Evolutionary conservation across 1,140 invertebrate species (phyloP).

Genomic region (Ceratina japonica): DNA sequence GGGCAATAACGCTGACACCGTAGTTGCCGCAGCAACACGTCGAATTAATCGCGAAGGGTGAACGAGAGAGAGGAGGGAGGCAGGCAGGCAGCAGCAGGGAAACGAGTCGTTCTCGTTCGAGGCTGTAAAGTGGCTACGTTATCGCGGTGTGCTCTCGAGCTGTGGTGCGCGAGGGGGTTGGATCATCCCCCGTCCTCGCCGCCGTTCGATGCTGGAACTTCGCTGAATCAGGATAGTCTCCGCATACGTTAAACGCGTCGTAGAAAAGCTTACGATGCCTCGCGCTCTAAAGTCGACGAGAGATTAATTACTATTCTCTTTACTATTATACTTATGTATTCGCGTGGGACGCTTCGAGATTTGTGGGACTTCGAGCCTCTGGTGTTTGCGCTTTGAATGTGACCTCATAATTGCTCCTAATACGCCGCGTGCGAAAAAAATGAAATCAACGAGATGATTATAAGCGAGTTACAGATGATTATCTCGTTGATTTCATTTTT

Average conservation of each 20-base stretch:
- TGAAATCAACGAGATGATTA: no score
- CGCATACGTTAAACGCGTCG: conserved; percentile 39
- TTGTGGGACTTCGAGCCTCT: no score
- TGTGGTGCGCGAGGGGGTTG: conserved; percentile 28
- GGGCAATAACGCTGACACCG: conserved; percentile 39
- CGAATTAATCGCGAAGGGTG: conserved; percentile 20
- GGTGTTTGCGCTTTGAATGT: no score
- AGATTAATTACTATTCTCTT: no score
- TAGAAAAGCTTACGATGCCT: conserved; percentile 11
- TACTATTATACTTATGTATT: no score
- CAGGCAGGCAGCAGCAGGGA: no score
- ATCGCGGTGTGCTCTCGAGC: conserved; percentile 23
- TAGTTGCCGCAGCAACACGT: conserved; percentile 36
- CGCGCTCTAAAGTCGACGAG: no score
- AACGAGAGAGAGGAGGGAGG: not conserved
- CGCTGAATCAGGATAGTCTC: conserved; percentile 43
- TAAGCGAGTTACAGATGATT: no score
- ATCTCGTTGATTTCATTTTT: no score
- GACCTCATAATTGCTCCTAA: no score
- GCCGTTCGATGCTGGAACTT: not conserved
- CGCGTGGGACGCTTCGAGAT: no score
- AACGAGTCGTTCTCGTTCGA: conserved; percentile 27
- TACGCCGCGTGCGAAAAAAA: no score
- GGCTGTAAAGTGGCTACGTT: conserved; percentile 41
- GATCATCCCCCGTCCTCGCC: conserved; percentile 1